A percentile compares a stretch with the other conserved stretches of the same genome.
These are phyloP conservation scores for Aurelia aurita complex sp. Pacific DNA, from an alignment of 30 jellyfish, hydroid and myxozoan genomes.

Conservation along the genomic window DNA sequence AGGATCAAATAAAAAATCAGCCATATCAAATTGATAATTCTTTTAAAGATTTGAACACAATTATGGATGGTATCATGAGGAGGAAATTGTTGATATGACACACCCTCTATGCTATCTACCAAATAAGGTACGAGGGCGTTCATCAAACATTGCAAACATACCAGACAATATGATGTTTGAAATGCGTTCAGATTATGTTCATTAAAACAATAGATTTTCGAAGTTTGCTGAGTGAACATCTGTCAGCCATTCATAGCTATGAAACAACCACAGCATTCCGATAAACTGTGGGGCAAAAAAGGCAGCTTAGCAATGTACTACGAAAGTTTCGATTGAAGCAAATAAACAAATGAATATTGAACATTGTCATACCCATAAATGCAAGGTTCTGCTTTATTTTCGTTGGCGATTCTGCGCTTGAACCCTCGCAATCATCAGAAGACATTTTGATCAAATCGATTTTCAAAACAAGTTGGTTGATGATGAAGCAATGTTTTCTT, in stretches of 20 bases:
- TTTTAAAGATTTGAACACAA: neutral
- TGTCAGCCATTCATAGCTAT: no score
- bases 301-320: no score
- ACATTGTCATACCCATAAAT: constrained; percentile 66
- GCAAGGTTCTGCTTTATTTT: constrained; percentile 79
- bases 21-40: no score
- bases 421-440: constrained; percentile 25
- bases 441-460: constrained; percentile 28
- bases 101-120: constrained; percentile 32
- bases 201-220: no score
- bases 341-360: neutral
- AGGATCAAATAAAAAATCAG: no score
- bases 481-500: constrained; percentile 3
- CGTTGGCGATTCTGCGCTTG: constrained; percentile 63
- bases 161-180: no score
- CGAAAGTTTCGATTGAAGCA: no score
- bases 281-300: no score
- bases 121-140: constrained; percentile 29
- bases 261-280: no score
- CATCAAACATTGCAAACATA: neutral
- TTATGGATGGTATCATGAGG: neutral
- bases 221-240: no score
- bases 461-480: neutral
- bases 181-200: no score
- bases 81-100: neutral